Evolutionary conservation across 1,140 invertebrate species (phyloP).

Genomic region (Pararge aegeria): DNA sequence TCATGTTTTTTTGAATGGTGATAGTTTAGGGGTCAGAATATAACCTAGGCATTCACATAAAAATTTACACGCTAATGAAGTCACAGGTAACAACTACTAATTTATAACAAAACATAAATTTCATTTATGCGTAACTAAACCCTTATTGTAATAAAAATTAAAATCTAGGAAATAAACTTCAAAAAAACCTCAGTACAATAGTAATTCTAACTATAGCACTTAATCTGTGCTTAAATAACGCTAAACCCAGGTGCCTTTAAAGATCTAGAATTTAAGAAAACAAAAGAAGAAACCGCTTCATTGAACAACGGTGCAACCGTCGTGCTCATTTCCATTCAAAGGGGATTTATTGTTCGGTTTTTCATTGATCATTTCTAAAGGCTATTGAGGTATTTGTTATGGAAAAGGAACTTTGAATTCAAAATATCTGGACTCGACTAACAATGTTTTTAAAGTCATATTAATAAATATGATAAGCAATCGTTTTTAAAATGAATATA

Average conservation of each 20-base stretch:
- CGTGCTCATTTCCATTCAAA: constrained; percentile 21
- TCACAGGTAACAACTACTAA: no score
- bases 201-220: neutral
- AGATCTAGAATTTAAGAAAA: constrained; percentile 12
- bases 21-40: no score
- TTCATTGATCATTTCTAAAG: constrained; percentile 13
- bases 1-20: no score
- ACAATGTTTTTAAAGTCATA: neutral
- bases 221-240: neutral
- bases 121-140: no score
- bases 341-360: constrained; percentile 14
- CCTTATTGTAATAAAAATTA: no score
- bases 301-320: constrained; percentile 13
- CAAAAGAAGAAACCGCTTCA: constrained; percentile 7
- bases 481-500: neutral
- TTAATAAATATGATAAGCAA: neutral
- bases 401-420: constrained; percentile 3
- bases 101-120: no score
- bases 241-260: neutral
- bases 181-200: neutral
- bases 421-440: constrained; percentile 3
- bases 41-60: no score
- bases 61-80: no score
- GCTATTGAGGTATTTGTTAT: constrained; percentile 14
- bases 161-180: no score